Conservation (phyloP, 2,113 vertebrate species). For the Aix galericulata region DNA sequence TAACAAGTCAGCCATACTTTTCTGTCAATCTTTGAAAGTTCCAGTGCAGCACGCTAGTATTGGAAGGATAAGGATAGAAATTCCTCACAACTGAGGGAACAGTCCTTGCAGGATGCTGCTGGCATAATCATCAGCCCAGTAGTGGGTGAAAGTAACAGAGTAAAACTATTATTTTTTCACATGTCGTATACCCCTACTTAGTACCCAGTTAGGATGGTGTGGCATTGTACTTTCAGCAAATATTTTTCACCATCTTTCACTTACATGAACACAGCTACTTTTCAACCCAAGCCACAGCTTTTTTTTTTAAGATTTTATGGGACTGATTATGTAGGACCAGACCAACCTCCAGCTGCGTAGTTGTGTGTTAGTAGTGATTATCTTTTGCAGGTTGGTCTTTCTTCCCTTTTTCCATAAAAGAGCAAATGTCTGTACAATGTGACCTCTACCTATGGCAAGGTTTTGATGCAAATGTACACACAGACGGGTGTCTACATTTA, state of each 20-base stretch:
- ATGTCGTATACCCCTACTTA: background rate
- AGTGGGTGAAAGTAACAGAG: background rate
- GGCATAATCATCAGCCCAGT: background rate
- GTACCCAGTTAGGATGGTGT: background rate
- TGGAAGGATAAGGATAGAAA: background rate
- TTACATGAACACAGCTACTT: background rate
- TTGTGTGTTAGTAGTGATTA: background rate
- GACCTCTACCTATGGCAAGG: background rate
- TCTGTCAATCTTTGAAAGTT: background rate
- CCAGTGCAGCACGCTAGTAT: background rate
- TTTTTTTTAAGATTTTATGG: background rate
- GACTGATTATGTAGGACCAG: background rate
- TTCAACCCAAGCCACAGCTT: background rate
- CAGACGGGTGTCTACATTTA: background rate
- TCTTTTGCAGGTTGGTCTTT: background rate
- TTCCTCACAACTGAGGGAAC: background rate
- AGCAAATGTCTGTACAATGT: background rate
- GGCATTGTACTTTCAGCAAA: background rate
- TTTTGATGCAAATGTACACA: background rate
- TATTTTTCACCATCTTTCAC: background rate
- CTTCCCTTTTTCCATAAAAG: background rate
- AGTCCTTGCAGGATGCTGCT: background rate
- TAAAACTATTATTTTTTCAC: background rate
- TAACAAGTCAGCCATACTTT: background rate
- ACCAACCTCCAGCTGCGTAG: background rate